Base-by-base conservation (phyloP, 1,140 invertebrate species). In the Drosophila bocki region DNA sequence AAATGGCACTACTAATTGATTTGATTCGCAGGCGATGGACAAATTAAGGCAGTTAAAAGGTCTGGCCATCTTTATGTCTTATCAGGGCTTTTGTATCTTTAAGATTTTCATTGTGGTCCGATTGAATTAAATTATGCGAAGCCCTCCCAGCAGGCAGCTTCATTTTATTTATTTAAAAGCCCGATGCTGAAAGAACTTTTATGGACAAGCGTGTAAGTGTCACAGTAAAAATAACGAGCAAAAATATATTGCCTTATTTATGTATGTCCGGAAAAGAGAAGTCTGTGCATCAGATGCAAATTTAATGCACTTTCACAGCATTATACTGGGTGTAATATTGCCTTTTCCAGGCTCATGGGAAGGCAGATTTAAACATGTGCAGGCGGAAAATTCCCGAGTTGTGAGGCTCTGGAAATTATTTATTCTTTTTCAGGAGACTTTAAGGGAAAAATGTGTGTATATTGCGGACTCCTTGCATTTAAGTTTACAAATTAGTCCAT, bases 1-100 rank as follows among this genome's bases (percentile, higher is more conserved):
- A 60, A 39, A 60, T 74, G 45, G 48, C 71, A 75, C 61, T 57
- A 74, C 68, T 67, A 79, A 87, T 87, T 79, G 72, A 74, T 77
- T 80, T 61, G 29, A 37, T 62, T 80, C 67, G 85, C 64, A 50
- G 63, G 61, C 80, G 53, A 15, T 35, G 59, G 33, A 56, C 61
- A 63, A 67, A 69, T 78, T 48, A 57, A 61, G 62, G 26, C 60
- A 51, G 33, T 58, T 19, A 32, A 56, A 33, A 42, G 22, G 13
- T 42, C 32, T 12, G 33, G n/a, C 60, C 29, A n/a, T 47, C 44
- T 45, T 48, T 35, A 35, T 53, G 22, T 45, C 12, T 5, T 12
- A 61, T 62, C 29, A 33, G 50, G 5, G 7, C 17, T n/a, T 29
- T 33, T 33, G 26, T 37, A 19, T 32, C 39, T 54, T 64, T 44